Base-by-base conservation (phyloP, 2,797 vertebrate species). In the Parotocinclus haroldoi region DNA sequence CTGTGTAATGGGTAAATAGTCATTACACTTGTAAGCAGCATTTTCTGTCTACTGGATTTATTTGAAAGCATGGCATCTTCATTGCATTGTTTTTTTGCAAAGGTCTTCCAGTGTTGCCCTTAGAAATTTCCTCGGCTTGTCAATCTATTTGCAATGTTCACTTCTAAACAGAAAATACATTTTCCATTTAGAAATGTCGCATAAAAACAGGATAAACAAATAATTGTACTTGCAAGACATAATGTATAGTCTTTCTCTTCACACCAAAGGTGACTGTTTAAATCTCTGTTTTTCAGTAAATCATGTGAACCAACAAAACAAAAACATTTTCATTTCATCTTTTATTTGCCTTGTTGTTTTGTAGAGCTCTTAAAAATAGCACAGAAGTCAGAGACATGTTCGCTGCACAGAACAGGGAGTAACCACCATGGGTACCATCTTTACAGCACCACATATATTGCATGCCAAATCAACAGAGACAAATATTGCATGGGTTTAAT, bases 31-130 rank as follows among this genome's bases (percentile, higher is more conserved):
- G 51, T 77, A 65, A 81, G 78, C 49, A 75, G 17, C 49, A 13
- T 54, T 74, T 76, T 56, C n/a, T n/a, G n/a, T n/a, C 73, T 79
- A 77, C 69, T 71, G 55, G 46, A 46, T 39, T 67, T 58, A 57
- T 57, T 46, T 16, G 45, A 67, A 14, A 81, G 75, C 83, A 87
- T 80, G 60, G 87, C 83, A 80, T 88, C 86, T 68, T 65, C 66
- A 82, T 84, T 81, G 77, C 74, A 66, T 63, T 58, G n/a, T n/a
- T n/a, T 51, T 48, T 76, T 69, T 65, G 74, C 76, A 67, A 66
- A 68, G 61, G 73, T 65, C 73, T 27, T 45, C 72, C 62, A 59
- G 70, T 56, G 38, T 61, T 52, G 58, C 58, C 46, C 46, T n/a
- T 40, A 58, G 38, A 50, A 63, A 61, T 62, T 69, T 17, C 44